Conservation (phyloP, 2,113 vertebrate genomes). For the Turnix velox region DNA sequence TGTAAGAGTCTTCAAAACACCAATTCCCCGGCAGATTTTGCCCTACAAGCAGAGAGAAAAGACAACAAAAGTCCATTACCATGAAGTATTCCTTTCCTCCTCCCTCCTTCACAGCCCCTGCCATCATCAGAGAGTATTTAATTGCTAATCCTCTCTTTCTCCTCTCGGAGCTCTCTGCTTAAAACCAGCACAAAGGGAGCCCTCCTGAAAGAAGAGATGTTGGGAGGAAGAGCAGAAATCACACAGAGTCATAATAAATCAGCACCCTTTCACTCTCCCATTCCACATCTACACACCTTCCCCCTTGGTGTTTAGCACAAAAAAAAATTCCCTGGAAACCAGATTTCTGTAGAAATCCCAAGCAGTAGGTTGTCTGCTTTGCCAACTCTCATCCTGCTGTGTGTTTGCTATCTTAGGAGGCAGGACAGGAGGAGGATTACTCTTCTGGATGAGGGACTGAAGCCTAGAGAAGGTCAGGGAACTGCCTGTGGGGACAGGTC, state of each 20-base stretch:
- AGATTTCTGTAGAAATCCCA: not conserved
- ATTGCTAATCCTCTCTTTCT: constrained; percentile 62
- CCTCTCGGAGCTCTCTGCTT: constrained; percentile 19
- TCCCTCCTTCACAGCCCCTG: constrained; percentile 36
- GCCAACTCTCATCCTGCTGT: not conserved
- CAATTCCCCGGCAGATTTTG: constrained; percentile 51
- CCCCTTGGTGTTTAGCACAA: not conserved
- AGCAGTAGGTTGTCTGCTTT: not conserved
- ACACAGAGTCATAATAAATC: not conserved
- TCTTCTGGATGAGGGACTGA: not conserved
- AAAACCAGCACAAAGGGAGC: constrained; percentile 33
- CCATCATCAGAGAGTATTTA: constrained; percentile 48
- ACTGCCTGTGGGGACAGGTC: not conserved
- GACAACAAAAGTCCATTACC: constrained; percentile 42
- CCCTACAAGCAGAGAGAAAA: constrained; percentile 55
- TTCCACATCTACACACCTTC: not conserved
- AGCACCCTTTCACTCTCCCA: not conserved
- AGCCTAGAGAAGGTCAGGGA: constrained; percentile 36
- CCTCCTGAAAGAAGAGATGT: constrained; percentile 28
- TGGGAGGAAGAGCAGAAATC: constrained; percentile 34
- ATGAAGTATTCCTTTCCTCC: constrained; percentile 41
- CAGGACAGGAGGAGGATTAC: not conserved
- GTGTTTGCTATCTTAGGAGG: not conserved
- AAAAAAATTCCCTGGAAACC: not conserved
- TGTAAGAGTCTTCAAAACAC: constrained; percentile 68